These are phyloP conservation scores for Hydrozoanthus tunicans DNA, from an alignment of 64 coral and sea anemone genomes.

Conservation along the genomic window DNA sequence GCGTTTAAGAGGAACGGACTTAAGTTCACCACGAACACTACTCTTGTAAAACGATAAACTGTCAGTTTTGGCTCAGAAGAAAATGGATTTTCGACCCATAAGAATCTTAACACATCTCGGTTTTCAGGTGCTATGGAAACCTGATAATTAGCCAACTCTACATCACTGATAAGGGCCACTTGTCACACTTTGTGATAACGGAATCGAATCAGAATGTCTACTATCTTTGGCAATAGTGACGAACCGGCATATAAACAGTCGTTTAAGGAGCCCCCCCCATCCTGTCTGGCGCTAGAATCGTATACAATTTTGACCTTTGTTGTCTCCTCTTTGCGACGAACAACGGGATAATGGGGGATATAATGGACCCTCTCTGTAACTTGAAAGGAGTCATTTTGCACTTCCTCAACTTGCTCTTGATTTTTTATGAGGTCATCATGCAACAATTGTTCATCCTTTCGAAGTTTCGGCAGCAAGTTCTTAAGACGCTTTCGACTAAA, in stretches of 20 bases:
- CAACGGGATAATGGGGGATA: slow-evolving; percentile 58
- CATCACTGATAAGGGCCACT: slow-evolving; percentile 43
- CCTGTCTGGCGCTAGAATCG: slow-evolving; percentile 58
- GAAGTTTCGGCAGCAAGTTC: slow-evolving; percentile 23
- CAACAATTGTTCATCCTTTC: slow-evolving; percentile 21
- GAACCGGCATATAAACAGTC: slow-evolving; percentile 57
- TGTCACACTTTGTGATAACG: slow-evolving; percentile 21
- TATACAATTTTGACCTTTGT: slow-evolving; percentile 74
- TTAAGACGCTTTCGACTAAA: slow-evolving; percentile 12
- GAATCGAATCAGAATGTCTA: slow-evolving; percentile 62
- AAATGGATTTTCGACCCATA: slow-evolving; percentile 11
- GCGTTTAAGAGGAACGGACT: slow-evolving; percentile 13
- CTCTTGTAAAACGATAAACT: too few relatives aligned
- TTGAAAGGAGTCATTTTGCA: background rate
- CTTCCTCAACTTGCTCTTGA: slow-evolving; percentile 46
- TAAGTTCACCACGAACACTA: too few relatives aligned
- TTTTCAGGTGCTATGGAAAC: slow-evolving; percentile 20
- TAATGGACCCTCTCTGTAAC: slow-evolving; percentile 62
- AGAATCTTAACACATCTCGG: slow-evolving; percentile 50
- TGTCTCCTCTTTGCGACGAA: slow-evolving; percentile 50
- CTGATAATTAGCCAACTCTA: slow-evolving; percentile 53
- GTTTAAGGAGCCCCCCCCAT: slow-evolving; percentile 38
- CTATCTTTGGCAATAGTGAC: background rate
- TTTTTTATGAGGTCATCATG: slow-evolving; percentile 59
- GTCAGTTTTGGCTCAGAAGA: too few relatives aligned